Evolutionary conservation across 2,888 invertebrate genomes (phyloP), one percentile per base, ranked within the genome.

Genomic region (Troilus luridus): DNA sequence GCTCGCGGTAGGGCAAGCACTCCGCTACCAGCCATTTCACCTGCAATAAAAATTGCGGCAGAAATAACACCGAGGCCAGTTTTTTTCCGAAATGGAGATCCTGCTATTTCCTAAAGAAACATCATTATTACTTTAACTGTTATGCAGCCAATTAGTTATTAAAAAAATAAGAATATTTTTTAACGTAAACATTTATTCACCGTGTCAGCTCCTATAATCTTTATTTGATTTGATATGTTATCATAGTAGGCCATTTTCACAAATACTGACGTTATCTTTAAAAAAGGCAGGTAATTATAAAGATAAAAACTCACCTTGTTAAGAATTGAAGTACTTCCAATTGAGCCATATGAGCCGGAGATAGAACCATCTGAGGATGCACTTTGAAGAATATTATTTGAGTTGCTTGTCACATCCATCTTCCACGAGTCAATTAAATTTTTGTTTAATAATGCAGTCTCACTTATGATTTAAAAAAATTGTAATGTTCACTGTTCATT

Each of bases 21-120:
- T 0, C 97, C 97, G 93, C 96, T 96, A 85, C 97, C 97, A 0
- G 96, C 96, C 95, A 97, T 96, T 94, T 96, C 96, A 0, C 96
- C 96, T 0, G 95, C 96, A 85, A 97, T 95, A 93, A 97, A 95
- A 92, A 96, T 94, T 0, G 96, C 95, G 0, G 96, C 95, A 92
- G 96, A 94, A 21, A 94, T 92, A 41, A 95, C 93, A 90, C 93
- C 94, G 21, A 95, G 93, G 0, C 95, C 95, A 92, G 94, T 60
- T 90, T 89, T 91, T 56, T 62, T 89, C 3, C 24, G 56, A 72
- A 88, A 90, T 24, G 59, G 88, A 60, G 72, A 81, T 62, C 88
- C 62, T 62, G n/a, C 24, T 0, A 60, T 2, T 41, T 90, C 90
- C 90, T 90, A 88, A 19, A 88, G 12, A 77, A 41, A 88, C 21